A percentile compares a stretch with the other conserved stretches of the same genome.
These are phyloP conservation scores for Pristiophorus japonicus DNA, from an alignment of 2,113 vertebrate genomes.

Conservation along the genomic window DNA sequence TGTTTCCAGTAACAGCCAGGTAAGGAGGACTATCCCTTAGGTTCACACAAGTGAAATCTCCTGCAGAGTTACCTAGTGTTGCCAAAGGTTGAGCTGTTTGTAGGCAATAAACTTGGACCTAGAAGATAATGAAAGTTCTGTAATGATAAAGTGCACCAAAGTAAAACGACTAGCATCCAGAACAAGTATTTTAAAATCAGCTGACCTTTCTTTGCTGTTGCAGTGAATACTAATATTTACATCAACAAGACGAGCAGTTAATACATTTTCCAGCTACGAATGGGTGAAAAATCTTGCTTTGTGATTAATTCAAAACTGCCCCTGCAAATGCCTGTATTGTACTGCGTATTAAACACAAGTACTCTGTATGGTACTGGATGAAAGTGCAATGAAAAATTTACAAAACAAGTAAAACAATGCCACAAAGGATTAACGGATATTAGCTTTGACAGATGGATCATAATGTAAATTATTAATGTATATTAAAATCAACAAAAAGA, in stretches of 20 bases:
- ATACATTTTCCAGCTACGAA: background rate
- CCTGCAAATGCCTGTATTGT: background rate
- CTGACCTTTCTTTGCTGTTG: background rate
- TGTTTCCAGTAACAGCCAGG: slow-evolving; percentile 85
- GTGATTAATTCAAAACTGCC: background rate
- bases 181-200: background rate
- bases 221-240: background rate
- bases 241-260: background rate
- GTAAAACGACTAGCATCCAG: background rate
- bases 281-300: background rate
- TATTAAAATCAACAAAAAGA: background rate
- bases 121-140: slow-evolving; percentile 8
- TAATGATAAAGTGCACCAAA: background rate
- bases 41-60: slow-evolving; percentile 84
- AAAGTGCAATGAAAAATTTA: background rate
- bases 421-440: background rate
- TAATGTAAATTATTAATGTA: background rate
- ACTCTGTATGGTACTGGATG: background rate
- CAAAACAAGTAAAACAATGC: background rate
- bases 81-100: slow-evolving; percentile 69
- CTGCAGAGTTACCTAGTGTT: slow-evolving; percentile 69
- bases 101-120: slow-evolving; percentile 84
- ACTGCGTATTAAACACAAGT: background rate
- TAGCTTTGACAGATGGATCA: background rate
- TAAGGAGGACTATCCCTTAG: slow-evolving; percentile 68